phyloP scores from a whole-genome alignment of 2,113 vertebrate genomes.

The Vanacampus margaritifer region DNA sequence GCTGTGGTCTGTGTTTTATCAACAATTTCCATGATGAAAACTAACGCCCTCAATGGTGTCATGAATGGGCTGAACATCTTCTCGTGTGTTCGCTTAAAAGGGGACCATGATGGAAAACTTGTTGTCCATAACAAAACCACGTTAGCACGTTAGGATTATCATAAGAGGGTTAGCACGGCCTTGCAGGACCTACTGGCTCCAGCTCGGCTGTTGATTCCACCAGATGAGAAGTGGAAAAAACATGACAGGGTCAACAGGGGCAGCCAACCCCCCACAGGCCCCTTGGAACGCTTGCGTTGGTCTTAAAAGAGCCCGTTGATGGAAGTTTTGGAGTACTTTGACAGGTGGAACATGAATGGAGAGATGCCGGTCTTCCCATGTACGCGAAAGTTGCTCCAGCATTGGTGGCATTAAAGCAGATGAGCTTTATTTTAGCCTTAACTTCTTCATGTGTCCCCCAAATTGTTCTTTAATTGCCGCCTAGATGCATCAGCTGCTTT shows the following conservation, averaged over 20 bases:
- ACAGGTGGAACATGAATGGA: constrained; percentile 13
- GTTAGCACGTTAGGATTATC: constrained; percentile 65
- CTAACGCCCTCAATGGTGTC: not conserved
- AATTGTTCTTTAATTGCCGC: constrained; percentile 53
- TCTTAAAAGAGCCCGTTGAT: constrained; percentile 10
- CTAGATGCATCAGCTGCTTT: constrained; percentile 28
- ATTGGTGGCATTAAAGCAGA: constrained; percentile 44
- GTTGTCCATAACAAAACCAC: constrained; percentile 66
- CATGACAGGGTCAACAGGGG: constrained; percentile 24
- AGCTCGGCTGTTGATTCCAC: constrained; percentile 30
- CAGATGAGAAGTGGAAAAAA: constrained; percentile 36
- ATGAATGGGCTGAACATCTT: not conserved
- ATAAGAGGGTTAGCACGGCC: constrained; percentile 69
- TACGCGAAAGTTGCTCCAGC: constrained; percentile 1
- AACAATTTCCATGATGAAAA: not conserved
- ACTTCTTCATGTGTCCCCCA: constrained; percentile 32
- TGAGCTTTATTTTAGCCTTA: constrained; percentile 41
- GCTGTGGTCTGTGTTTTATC: not conserved
- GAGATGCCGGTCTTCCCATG: too few relatives aligned
- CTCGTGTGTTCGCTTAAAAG: constrained; percentile 6
- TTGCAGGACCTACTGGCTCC: constrained; percentile 53
- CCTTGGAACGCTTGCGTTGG: not conserved
- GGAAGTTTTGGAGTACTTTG: constrained; percentile 3
- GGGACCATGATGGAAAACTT: constrained; percentile 35
- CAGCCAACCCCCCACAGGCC: not conserved